These are phyloP conservation scores for Rhodophaea formosa DNA, from an alignment of 2,888 invertebrate species.

Conservation along the genomic window DNA sequence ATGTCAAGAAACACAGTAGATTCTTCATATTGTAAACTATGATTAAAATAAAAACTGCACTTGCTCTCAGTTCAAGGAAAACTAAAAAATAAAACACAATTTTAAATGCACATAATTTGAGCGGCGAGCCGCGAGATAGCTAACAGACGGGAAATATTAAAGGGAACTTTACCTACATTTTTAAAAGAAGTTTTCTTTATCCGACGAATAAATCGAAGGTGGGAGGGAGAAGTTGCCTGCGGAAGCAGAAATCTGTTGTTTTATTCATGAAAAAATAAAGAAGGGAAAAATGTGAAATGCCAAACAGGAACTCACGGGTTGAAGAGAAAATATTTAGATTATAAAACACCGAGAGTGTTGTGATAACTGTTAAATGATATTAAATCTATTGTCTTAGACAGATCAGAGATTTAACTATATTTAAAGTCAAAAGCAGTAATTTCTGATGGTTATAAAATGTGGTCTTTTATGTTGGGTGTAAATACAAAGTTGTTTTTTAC, in stretches of 20 bases:
- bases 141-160: constrained; percentile 77
- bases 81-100: constrained; percentile 51
- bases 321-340: constrained; percentile 41
- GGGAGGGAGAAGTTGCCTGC: constrained; percentile 72
- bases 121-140: constrained; percentile 61
- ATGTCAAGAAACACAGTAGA: no score
- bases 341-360: background rate
- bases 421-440: no score
- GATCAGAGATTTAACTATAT: background rate
- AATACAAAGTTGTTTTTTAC: no score
- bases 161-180: constrained; percentile 76
- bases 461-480: no score
- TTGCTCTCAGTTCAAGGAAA: constrained; percentile 19
- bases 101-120: constrained; percentile 74
- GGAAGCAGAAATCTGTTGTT: constrained; percentile 78
- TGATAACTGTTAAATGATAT: background rate
- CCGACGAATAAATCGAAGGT: constrained; percentile 79
- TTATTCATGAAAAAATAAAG: constrained; percentile 79
- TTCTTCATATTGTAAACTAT: background rate
- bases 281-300: constrained; percentile 64
- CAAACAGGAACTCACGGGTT: constrained; percentile 50
- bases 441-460: no score
- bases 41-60: background rate
- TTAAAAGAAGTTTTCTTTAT: constrained; percentile 79
- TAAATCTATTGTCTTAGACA: no score